Conservation (phyloP, 2,113 vertebrate species). For the Phodopus roborovskii region DNA sequence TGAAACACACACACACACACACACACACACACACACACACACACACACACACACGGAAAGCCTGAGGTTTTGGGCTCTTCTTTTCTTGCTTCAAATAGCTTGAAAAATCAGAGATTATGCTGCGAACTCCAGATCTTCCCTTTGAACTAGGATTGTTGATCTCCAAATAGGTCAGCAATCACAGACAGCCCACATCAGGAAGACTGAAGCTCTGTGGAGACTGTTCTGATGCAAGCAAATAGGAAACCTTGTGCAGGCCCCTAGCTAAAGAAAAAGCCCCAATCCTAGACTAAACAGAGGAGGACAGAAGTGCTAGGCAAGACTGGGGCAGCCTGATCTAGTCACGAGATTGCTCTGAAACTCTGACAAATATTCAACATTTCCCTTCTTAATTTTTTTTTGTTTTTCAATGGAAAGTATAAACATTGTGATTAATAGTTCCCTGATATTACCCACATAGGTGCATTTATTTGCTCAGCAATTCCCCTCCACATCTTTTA, state of each 20-base stretch:
- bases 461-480: constrained; percentile 36
- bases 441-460: constrained; percentile 80
- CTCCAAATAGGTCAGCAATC: not conserved
- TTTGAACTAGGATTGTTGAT: not conserved
- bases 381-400: constrained; percentile 76
- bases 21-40: too few species aligned
- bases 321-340: constrained; percentile 29
- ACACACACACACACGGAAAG: not conserved
- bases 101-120: not conserved
- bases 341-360: constrained; percentile 61
- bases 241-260: not conserved
- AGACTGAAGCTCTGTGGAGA: not conserved
- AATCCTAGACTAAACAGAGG: not conserved
- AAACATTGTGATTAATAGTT: constrained; percentile 76
- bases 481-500: not conserved
- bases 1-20: not conserved
- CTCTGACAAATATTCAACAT: constrained; percentile 64
- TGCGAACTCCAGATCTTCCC: not conserved
- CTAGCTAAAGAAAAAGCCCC: not conserved
- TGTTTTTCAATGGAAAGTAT: not conserved
- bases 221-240: not conserved
- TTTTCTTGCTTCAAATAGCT: not conserved
- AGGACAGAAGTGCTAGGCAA: not conserved
- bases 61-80: not conserved
- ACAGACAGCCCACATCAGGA: not conserved